Percentiles rank a stretch among this genome's conserved stretches.
These are phyloP conservation scores for Poeciliopsis paucimaculata DNA, from an alignment of 2,797 vertebrate species.

Conservation along the genomic window DNA sequence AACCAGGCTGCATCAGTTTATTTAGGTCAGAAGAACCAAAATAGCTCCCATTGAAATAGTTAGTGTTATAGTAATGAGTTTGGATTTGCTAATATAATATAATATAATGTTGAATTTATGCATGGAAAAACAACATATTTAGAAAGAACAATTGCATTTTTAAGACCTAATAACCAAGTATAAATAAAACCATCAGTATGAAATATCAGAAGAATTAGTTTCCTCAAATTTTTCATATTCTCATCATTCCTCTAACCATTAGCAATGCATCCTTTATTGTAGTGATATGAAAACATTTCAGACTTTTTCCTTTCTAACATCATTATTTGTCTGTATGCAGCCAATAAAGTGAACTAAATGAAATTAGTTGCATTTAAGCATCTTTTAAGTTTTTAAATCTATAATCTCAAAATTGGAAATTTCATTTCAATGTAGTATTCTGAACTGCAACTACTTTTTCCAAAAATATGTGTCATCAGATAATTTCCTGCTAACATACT, in stretches of 20 bases:
- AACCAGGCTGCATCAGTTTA: conserved; percentile 3
- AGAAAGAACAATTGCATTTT: not conserved
- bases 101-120: not conserved
- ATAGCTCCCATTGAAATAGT: not conserved
- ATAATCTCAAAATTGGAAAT: not conserved
- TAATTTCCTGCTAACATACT: not conserved
- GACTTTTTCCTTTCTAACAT: not conserved
- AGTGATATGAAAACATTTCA: not conserved
- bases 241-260: not conserved
- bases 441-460: not conserved
- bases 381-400: not conserved
- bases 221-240: not conserved
- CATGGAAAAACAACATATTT: not conserved
- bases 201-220: not conserved
- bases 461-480: not conserved
- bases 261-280: not conserved
- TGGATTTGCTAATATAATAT: not conserved
- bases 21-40: not conserved
- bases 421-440: not conserved
- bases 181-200: not conserved
- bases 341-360: not conserved
- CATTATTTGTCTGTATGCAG: not conserved
- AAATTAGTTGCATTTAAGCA: too few species aligned
- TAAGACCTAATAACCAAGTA: not conserved
- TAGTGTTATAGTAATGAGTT: not conserved